Evolutionary conservation across 2,797 vertebrate genomes (phyloP), one percentile per base, ranked within the genome.

Genomic region (Rhinichthys osculus): DNA sequence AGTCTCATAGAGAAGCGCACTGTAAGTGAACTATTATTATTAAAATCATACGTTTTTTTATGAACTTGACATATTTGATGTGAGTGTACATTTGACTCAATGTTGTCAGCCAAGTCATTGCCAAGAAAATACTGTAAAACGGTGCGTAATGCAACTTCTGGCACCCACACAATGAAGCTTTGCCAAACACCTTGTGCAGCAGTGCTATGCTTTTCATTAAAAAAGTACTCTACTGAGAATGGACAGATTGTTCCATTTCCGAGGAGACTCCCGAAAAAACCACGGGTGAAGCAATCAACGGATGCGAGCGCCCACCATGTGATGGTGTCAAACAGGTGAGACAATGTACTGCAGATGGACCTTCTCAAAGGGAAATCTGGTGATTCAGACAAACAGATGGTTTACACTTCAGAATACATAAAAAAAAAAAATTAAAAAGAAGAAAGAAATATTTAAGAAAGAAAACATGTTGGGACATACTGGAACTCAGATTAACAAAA

Each of bases 181-280:
- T 87, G 90, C 88, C 90, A 90, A 89, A 88, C 86, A 84, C 72
- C 83, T 84, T 72, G 72, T 82, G 82, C 77, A 87, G 67, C 71
- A 67, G 81, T 84, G 87, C 52, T 69, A 79, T 78, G 70, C 86
- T 86, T 84, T 90, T 86, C 85, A 87, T 86, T 88, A 85, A 78
- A 84, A 85, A 88, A 86, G 90, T 88, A 78, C 82, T 87, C 84
- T 83, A 74, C 38, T 57, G 74, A 85, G 77, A 76, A 85, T 44
- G 27, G 69, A 87, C 89, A 90, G 86, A 89, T 87, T 89, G 86
- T 80, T 88, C 57, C 59, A 67, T 89, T 83, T 54, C 90, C 67
- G 62, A 54, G 6, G 82, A 86, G 84, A 79, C 82, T 85, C 13
- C 57, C n/a, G 76, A 74, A 88, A 89, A 89, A 87, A 86, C 17